These are phyloP conservation scores for Trichogramma evanescens DNA, from an alignment of 2,888 invertebrate species.

Conservation along the genomic window DNA sequence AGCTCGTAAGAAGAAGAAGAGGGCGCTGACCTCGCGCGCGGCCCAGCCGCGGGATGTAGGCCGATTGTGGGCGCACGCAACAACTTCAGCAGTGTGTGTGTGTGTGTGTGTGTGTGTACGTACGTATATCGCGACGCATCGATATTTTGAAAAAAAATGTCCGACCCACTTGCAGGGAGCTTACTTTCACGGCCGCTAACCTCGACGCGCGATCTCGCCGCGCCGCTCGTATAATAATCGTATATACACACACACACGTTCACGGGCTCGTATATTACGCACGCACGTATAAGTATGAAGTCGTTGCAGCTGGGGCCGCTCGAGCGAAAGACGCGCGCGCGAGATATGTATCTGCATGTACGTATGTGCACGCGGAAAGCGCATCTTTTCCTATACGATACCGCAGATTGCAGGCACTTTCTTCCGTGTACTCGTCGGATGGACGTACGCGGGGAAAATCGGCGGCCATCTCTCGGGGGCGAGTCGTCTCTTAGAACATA, in stretches of 20 bases:
- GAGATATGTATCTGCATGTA: not conserved
- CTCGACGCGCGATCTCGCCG: slow-evolving; percentile 29
- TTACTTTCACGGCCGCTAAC: slow-evolving; percentile 48
- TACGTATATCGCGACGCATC: slow-evolving; percentile 35
- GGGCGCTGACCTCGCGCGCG: slow-evolving; percentile 40
- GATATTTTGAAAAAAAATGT: slow-evolving; percentile 43
- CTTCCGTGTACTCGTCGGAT: not conserved
- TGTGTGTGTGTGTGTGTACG: too few species aligned
- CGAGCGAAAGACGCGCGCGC: not conserved
- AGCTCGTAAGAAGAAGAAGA: slow-evolving; percentile 25
- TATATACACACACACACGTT: not conserved
- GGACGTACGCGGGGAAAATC: slow-evolving; percentile 3
- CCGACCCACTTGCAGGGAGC: slow-evolving; percentile 44
- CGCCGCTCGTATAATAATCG: not conserved
- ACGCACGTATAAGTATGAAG: not conserved
- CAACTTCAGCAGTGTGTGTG: slow-evolving; percentile 23
- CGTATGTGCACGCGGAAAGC: not conserved
- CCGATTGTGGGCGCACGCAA: slow-evolving; percentile 47
- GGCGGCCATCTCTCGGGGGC: not conserved
- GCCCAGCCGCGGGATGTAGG: slow-evolving; percentile 34
- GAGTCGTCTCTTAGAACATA: not conserved
- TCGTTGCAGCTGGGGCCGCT: not conserved
- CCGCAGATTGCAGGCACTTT: slow-evolving; percentile 4
- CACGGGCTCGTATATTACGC: not conserved
- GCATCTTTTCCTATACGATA: not conserved